A percentile compares a stretch with the other conserved stretches of the same genome.
Conservation (phyloP, 2,888 invertebrate species). For the Parasteatoda lunata region DNA sequence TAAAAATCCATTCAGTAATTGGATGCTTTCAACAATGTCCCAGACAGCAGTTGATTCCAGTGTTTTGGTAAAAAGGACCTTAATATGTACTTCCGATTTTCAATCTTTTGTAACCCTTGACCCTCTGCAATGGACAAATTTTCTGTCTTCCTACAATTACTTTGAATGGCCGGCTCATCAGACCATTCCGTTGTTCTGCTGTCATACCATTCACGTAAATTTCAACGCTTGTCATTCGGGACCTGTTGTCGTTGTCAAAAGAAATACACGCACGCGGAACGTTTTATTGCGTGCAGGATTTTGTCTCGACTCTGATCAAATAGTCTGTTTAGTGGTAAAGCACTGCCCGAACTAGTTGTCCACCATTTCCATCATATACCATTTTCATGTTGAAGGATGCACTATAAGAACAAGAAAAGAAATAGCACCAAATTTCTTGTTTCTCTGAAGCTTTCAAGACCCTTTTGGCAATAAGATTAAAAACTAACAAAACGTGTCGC, state of each 20-base stretch:
- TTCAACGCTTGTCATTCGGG: constrained; percentile 25
- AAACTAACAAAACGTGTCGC: no score
- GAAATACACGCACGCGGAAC: neutral
- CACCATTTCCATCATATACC: no score
- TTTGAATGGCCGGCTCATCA: neutral
- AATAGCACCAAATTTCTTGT: no score
- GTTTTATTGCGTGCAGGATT: neutral
- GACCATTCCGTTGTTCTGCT: neutral
- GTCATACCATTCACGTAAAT: constrained; percentile 17
- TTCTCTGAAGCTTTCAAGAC: no score
- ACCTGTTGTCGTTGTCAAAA: neutral
- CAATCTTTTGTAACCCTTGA: neutral
- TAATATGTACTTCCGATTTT: constrained; percentile 13
- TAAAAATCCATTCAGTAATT: neutral
- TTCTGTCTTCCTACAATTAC: constrained; percentile 14
- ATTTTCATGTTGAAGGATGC: no score
- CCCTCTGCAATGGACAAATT: neutral
- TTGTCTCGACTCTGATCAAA: no score
- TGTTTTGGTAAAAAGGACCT: neutral
- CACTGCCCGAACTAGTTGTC: no score
- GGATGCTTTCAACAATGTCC: neutral
- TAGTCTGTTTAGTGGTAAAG: no score
- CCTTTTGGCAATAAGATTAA: no score
- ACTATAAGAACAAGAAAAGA: no score
- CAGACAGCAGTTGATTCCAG: neutral